Evolutionary conservation across 2,113 vertebrate genomes (phyloP), one percentile per base, ranked within the genome.

Genomic region (Bubo bubo): DNA sequence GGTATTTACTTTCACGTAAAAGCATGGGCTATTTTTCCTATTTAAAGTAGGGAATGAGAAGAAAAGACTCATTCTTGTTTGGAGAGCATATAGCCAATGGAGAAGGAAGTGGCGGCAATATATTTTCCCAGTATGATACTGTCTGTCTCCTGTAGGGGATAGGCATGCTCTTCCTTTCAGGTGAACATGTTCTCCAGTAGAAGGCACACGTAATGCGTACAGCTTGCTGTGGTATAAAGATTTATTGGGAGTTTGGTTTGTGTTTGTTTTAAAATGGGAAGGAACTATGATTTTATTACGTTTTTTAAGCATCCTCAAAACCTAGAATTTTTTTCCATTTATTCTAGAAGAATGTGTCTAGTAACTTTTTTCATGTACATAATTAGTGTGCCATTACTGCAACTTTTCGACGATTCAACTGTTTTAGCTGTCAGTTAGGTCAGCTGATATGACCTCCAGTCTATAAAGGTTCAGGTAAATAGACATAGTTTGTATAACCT

Each of bases 171-270:
- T 68, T 6, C 0, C 45, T 85, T 62, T 73, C 62, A 30, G 16
- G 11, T 79, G 6, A 12, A 12, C 13, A 2, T 59, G 66, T 86
- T 79, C 45, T 72, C 74, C 71, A 79, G 74, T 28, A 79, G 85
- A 63, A 91, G 92, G 55, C 13, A 7, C 27, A 23, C 75, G 23
- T 55, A 45, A 55, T 3, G 0, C 10, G 1, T 59, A 17, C 27
- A n/a, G 4, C 27, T 22, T 50, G 12, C 16, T 47, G 14, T 0
- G 0, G 35, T 27, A 28, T 66, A 11, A 17, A 12, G 22, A 8
- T 68, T 55, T 49, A 4, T 28, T 26, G 23, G 13, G 18, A 32
- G 11, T 50, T 63, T 47, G 41, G 18, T 4, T 68, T 82, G 35
- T 9, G 10, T 53, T 10, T 27, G 5, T 37, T 79, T 80, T 41